Evolutionary conservation across 2,888 invertebrate genomes (phyloP), one percentile per base, ranked within the genome.

Genomic region (Psylliodes chrysocephalus): DNA sequence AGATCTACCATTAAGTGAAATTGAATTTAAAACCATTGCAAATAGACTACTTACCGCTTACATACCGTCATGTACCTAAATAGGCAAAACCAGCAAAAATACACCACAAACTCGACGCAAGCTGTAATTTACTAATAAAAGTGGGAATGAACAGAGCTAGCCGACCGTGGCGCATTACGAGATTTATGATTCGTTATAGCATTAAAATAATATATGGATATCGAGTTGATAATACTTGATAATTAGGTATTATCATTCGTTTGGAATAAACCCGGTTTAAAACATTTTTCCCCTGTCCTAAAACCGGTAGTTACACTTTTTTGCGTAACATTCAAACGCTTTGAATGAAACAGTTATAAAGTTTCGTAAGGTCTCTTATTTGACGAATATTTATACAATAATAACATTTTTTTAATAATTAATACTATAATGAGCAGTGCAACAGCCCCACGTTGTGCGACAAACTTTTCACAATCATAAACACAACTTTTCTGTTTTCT

Each of bases 91-190:
- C 6, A 28, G 47, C 25, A 25, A 22, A 47, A 47, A 47, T 22
- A 25, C 6, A 40, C 14, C 38, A 44, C 44, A n/a, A 47, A 47
- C 38, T 40, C 5, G 25, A 28, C n/a, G n/a, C 25, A 60, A 51
- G 49, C 63, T 51, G 56, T 67, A 64, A 67, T 67, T 67, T 62
- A 47, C 54, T 54, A 60, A 63, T 60, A 63, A 61, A 60, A 56
- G 56, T 63, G 40, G 47, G 59, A 55, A 62, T 42, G 38, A 62
- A 47, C 25, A 25, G 57, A 46, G 17, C 52, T 60, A 68, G 42
- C 63, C 60, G 55, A 52, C 63, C 68, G 55, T 65, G 68, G 66
- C 64, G 63, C 54, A 51, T 65, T 61, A 54, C 62, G 61, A 55
- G 65, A 66, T 66, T 62, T 64, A 55, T 44, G 60, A 55, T 64